Percentiles rank a stretch among this genome's conserved stretches.
phyloP scores from a whole-genome alignment of 1,140 invertebrate genomes.

The Drosophila dunni region DNA sequence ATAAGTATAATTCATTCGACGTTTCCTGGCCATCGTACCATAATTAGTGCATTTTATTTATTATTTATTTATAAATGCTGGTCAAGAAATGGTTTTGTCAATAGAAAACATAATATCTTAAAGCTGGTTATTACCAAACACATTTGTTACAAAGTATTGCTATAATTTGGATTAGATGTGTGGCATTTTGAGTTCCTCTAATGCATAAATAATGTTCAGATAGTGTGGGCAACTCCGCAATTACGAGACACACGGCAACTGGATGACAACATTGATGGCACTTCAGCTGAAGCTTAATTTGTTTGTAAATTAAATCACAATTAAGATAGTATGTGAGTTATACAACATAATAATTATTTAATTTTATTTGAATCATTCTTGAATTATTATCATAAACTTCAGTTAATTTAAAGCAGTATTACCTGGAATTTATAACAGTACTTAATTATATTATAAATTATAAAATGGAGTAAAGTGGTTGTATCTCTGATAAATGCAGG shows the following conservation, averaged over 20 bases:
- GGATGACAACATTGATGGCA: conserved; percentile 8
- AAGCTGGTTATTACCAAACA: not conserved
- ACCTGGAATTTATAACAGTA: not conserved
- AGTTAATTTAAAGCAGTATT: no score
- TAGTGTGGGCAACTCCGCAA: conserved; percentile 6
- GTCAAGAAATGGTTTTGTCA: conserved; percentile 31
- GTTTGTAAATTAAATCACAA: not conserved
- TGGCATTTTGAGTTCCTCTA: conserved; percentile 10
- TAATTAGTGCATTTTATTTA: conserved; percentile 48
- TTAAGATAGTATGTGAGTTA: no score
- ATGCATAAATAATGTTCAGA: conserved; percentile 31
- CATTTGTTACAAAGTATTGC: conserved; percentile 2
- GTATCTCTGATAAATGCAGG: not conserved
- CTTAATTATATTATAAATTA: not conserved
- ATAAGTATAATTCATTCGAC: conserved; percentile 36
- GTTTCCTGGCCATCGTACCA: conserved; percentile 39
- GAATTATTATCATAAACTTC: no score
- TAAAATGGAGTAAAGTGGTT: not conserved
- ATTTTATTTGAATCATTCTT: no score
- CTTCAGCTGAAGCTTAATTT: not conserved
- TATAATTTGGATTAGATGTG: not conserved
- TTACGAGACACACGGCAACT: conserved; percentile 13
- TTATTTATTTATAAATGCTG: conserved; percentile 26
- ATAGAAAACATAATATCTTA: conserved; percentile 10
- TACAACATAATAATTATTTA: no score